phyloP scores from a whole-genome alignment of 2,797 vertebrate species.

The Scyliorhinus canicula region DNA sequence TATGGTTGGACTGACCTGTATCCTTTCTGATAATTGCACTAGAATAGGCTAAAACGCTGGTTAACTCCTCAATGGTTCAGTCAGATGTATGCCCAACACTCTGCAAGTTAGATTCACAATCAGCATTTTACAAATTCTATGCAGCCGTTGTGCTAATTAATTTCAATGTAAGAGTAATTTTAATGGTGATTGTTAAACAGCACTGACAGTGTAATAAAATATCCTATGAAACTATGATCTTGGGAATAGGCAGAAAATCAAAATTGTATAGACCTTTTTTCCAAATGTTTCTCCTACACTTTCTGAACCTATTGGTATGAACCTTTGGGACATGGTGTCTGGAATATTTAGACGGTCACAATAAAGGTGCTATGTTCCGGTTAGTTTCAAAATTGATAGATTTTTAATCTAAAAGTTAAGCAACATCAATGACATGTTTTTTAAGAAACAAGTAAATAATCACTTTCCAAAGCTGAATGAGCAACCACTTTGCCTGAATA shows the following conservation, averaged over 20 bases:
- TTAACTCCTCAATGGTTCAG: neutral
- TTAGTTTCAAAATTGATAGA: no score
- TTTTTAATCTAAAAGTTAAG: no score
- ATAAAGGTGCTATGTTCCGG: neutral
- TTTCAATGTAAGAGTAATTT: neutral
- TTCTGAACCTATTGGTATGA: neutral
- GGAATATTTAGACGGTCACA: neutral
- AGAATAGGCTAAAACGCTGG: neutral
- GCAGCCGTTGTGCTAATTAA: neutral
- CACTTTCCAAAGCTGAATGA: no score
- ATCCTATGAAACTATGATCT: neutral
- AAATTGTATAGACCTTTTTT: neutral
- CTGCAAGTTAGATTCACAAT: neutral
- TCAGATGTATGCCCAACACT: neutral
- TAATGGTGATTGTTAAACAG: neutral
- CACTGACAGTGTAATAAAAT: neutral
- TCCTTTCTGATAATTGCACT: conserved; percentile 55
- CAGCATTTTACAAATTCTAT: neutral
- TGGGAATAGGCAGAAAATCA: neutral
- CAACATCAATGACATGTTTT: no score
- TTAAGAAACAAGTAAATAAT: no score
- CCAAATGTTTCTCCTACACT: neutral
- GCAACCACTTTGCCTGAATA: neutral
- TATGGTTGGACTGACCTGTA: conserved; percentile 76
- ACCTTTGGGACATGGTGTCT: neutral